Base-by-base conservation (phyloP, 2,888 invertebrate genomes). In the Phoenoteleia sp. region DNA sequence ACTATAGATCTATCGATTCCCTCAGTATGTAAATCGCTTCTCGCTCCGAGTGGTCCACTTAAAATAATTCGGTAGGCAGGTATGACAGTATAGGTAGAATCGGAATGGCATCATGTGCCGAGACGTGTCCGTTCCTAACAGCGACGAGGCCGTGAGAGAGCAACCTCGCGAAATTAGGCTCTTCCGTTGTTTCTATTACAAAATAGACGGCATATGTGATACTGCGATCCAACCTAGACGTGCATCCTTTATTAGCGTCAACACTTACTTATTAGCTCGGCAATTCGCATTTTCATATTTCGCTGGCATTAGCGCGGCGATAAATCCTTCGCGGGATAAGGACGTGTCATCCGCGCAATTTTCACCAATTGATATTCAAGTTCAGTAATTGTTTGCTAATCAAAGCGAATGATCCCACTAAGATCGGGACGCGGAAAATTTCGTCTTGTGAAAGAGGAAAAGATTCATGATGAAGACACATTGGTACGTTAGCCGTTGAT, bases 121-220 rank as follows among this genome's bases (percentile, higher is more conserved):
- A 85, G 88, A 86, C 89, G 85, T 88, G 90, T 91, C 91, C 86
- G 89, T 90, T 89, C 92, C 92, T 91, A 91, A 92, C 90, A 90
- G 89, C 90, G 90, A 92, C 75, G 86, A 82, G 88, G 84, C 72
- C 86, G 72, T 84, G 81, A 86, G 87, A 87, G 83, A 75, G 86
- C 86, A 84, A 87, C 87, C 91, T 90, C 91, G 91, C 90, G 90
- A 90, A 93, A 93, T 93, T 93, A 91, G 92, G 92, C 90, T 92
- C 93, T 93, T 93, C 93, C 93, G 93, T 93, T 93, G 93, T 93
- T 93, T 93, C 93, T 93, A 93, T 93, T 93, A 93, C 93, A 92
- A 93, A 93, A 93, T 93, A 93, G 92, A 93, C 90, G 92, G 90
- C 91, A n/a, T n/a, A n/a, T n/a, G 88, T 90, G 92, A 92, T 92